Conservation (phyloP, 2,888 invertebrate species). For the Strigamia crassipes region DNA sequence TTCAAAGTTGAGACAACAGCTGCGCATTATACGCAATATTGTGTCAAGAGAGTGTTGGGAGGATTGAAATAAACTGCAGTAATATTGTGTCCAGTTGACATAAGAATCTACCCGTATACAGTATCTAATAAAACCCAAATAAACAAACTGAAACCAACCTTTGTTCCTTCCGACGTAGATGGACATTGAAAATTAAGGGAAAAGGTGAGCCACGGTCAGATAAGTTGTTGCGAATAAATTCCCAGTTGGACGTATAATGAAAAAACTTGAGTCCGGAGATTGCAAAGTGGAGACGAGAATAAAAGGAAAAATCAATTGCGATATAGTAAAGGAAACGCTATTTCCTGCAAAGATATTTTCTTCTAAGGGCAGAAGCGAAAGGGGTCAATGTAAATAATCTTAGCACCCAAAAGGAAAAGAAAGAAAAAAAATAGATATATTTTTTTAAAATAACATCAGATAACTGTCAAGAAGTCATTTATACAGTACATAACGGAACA, state of each 20-base stretch:
- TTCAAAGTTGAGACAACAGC: neutral
- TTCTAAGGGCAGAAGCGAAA: neutral
- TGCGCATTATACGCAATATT: neutral
- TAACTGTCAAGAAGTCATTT: neutral
- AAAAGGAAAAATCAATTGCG: conserved; percentile 27
- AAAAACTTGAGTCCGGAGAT: conserved; percentile 24
- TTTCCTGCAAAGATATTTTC: conserved; percentile 4
- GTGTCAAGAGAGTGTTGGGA: neutral
- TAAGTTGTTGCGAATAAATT: conserved; percentile 6
- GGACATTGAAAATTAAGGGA: neutral
- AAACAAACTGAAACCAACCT: neutral
- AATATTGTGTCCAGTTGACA: neutral
- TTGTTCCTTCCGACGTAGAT: neutral
- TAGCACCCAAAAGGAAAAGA: neutral
- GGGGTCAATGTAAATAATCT: conserved; percentile 31
- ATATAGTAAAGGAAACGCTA: conserved; percentile 12
- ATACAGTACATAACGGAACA: too few species aligned
- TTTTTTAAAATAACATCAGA: neutral
- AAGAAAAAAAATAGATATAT: neutral
- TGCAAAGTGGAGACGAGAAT: conserved; percentile 23
- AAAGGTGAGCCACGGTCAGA: neutral
- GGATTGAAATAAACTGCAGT: conserved; percentile 29
- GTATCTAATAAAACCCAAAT: neutral
- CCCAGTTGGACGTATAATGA: conserved; percentile 1
- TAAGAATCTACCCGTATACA: neutral